Conservation (phyloP, 2,113 vertebrate genomes). For the Elephantulus edwardii region DNA sequence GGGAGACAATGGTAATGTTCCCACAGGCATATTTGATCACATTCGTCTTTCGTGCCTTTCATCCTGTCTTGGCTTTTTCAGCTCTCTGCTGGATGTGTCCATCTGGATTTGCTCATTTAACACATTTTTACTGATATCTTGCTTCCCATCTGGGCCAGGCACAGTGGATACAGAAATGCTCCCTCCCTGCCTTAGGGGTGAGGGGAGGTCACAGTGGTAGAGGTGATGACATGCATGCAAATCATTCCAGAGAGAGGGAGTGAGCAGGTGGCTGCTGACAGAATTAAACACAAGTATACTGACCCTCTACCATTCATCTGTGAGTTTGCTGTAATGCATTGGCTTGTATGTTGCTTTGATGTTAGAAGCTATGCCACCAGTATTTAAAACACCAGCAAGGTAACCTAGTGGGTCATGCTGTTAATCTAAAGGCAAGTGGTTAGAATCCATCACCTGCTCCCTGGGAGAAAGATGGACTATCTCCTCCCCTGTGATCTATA, state of each 20-base stretch:
- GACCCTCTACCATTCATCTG: not conserved
- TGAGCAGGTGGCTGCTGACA: not conserved
- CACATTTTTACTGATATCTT: not conserved
- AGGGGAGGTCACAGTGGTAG: not conserved
- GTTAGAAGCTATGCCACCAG: not conserved
- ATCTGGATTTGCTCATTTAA: not conserved
- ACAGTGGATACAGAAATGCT: not conserved
- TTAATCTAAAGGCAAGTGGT: too few species aligned
- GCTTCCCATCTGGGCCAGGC: not conserved
- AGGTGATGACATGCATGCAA: not conserved
- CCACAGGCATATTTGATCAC: not conserved
- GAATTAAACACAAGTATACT: not conserved
- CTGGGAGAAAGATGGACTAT: too few species aligned
- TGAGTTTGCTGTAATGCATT: not conserved
- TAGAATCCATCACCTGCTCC: too few species aligned
- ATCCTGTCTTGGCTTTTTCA: not conserved
- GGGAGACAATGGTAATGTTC: not conserved
- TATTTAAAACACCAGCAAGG: not conserved
- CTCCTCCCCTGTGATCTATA: too few species aligned
- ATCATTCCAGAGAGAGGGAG: not conserved
- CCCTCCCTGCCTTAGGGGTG: not conserved
- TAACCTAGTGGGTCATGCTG: too few species aligned
- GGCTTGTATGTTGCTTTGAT: not conserved
- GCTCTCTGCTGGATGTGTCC: not conserved
- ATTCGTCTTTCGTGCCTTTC: conserved; percentile 2